Conservation (phyloP, 2,888 invertebrate species). For the Spicauda simplicius region DNA sequence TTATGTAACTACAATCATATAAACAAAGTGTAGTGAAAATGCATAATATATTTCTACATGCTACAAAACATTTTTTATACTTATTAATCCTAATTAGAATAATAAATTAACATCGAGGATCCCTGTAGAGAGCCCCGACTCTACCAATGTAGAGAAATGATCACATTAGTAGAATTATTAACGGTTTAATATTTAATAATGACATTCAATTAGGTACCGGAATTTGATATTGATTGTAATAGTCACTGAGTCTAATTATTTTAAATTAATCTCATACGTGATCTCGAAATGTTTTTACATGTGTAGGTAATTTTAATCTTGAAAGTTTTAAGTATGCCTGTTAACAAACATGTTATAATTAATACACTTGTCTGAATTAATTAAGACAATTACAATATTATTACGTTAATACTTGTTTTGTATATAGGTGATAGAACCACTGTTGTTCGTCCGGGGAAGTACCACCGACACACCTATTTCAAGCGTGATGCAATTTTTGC, state of each 20-base stretch:
- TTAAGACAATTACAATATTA: no score
- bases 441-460: no score
- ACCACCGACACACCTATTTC: no score
- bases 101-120: slow-evolving; percentile 14
- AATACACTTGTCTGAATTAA: no score
- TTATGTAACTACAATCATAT: background rate
- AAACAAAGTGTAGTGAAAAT: background rate
- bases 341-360: no score
- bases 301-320: no score
- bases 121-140: slow-evolving; percentile 34
- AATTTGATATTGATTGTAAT: slow-evolving; percentile 16
- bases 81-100: slow-evolving; percentile 17
- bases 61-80: background rate
- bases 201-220: slow-evolving; percentile 28
- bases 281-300: background rate
- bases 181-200: slow-evolving; percentile 33
- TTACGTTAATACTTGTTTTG: no score
- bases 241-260: slow-evolving; percentile 4
- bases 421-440: no score
- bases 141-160: slow-evolving; percentile 31
- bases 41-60: background rate
- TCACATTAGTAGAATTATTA: slow-evolving; percentile 39
- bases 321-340: no score
- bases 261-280: slow-evolving; percentile 7
- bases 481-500: no score